Percentiles rank a stretch among this genome's conserved stretches.
phyloP scores from a whole-genome alignment of 1,140 invertebrate species.

The Pemphigus obesinymphae region DNA sequence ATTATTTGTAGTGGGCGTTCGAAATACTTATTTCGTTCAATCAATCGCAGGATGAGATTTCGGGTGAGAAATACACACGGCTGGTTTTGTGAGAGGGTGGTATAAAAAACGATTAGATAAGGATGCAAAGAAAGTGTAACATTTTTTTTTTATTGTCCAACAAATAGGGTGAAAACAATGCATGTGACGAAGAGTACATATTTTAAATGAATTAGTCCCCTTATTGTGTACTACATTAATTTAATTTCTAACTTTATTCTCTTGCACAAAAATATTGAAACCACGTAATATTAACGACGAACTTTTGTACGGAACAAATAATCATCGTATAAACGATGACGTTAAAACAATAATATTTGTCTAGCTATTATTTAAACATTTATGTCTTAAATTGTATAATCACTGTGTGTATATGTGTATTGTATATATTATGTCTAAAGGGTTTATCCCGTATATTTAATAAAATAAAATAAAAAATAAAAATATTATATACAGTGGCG shows the following conservation, averaged over 20 bases:
- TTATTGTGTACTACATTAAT: no score
- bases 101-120: slow-evolving; percentile 12
- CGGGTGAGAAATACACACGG: not conserved
- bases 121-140: no score
- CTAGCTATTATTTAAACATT: no score
- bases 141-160: not conserved
- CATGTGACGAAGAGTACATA: not conserved
- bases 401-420: no score
- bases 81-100: not conserved
- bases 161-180: not conserved
- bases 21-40: not conserved
- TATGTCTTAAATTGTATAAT: no score
- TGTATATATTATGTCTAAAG: no score
- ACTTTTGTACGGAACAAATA: not conserved
- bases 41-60: slow-evolving; percentile 10
- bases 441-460: no score
- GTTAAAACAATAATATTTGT: not conserved
- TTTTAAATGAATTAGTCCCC: not conserved
- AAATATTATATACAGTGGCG: no score
- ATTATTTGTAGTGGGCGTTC: not conserved
- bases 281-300: not conserved
- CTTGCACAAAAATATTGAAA: not conserved
- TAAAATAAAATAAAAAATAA: no score
- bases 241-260: not conserved
- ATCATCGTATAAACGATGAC: not conserved